Conservation (phyloP, 53 echinoderm and acorn worm species). For the Echinarachnius parma region DNA sequence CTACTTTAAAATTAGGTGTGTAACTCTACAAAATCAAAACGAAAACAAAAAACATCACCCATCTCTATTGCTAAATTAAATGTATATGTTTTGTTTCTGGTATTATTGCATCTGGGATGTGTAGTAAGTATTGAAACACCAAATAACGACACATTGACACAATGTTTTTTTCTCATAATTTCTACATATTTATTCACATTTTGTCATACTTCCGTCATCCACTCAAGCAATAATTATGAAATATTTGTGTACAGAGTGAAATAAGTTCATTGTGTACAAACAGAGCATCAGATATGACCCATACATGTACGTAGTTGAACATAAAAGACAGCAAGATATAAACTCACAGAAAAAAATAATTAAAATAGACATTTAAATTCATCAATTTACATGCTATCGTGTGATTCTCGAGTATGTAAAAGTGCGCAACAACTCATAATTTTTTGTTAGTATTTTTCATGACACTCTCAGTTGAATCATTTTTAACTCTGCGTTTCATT, state of each 20-base stretch:
- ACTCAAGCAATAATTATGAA: slow-evolving; percentile 45
- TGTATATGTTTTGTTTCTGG: no score
- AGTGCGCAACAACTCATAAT: background rate
- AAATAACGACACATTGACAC: background rate
- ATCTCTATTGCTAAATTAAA: no score
- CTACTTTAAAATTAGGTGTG: background rate
- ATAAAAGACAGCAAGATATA: slow-evolving; percentile 8
- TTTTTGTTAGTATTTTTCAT: background rate
- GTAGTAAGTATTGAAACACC: background rate
- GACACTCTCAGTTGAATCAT: background rate
- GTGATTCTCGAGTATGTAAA: background rate
- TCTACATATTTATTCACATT: slow-evolving; percentile 54
- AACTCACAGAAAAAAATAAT: background rate
- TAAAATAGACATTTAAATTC: background rate
- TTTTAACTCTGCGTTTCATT: no score
- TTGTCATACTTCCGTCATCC: slow-evolving; percentile 20
- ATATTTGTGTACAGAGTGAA: slow-evolving; percentile 37
- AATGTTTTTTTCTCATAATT: slow-evolving; percentile 21
- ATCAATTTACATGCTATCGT: background rate
- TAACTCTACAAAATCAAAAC: background rate
- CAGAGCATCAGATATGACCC: slow-evolving; percentile 6
- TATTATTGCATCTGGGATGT: no score
- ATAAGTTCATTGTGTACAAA: slow-evolving; percentile 38
- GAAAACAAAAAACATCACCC: background rate
- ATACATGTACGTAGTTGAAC: no score